Base-by-base conservation (phyloP, 2,888 invertebrate genomes). In the Iselma pallidipennis region DNA sequence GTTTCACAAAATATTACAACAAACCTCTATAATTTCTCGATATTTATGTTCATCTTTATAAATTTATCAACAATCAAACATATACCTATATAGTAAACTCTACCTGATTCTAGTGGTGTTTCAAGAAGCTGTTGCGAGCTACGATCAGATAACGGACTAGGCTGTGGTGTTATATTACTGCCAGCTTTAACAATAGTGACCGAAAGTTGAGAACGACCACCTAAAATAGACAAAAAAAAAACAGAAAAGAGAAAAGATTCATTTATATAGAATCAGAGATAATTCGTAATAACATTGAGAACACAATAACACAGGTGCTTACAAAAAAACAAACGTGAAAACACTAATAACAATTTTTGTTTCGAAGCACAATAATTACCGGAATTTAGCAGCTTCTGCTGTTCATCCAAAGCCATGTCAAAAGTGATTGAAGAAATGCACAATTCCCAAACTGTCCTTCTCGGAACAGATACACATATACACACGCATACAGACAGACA, bases 101-200 rank as follows among this genome's bases (percentile, higher is more conserved):
- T n/a, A 74, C 75, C 75, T 66, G 71, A 61, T 55, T 80, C 80
- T 55, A 80, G 59, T 14, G 81, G 78, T 21, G 80, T 79, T 64
- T 80, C 81, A 59, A 82, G 74, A 60, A 82, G 74, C 69, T 81
- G 81, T 67, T 79, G 79, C 58, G 76, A 78, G 70, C 81, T 82
- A 51, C 76, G 73, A 63, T 81, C 78, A 21, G 81, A 79, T 60
- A 81, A 63, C 23, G 82, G 78, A 67, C 82, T 81, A 5, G 76
- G 76, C 60, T 76, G 76, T 2, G 78, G 75, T 23, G 72, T 71
- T n/a, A 76, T 74, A 29, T 78, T 76, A 57, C 75, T 76, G n/a
- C 79, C 77, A 58, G 81, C 80, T 68, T 82, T 82, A 14, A 82
- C 80, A 59, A 82, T 81, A 57, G 81, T 82, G 12, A 82, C 82